phyloP scores from a whole-genome alignment of 2,888 invertebrate species.

The Psococerastis gibbosa region DNA sequence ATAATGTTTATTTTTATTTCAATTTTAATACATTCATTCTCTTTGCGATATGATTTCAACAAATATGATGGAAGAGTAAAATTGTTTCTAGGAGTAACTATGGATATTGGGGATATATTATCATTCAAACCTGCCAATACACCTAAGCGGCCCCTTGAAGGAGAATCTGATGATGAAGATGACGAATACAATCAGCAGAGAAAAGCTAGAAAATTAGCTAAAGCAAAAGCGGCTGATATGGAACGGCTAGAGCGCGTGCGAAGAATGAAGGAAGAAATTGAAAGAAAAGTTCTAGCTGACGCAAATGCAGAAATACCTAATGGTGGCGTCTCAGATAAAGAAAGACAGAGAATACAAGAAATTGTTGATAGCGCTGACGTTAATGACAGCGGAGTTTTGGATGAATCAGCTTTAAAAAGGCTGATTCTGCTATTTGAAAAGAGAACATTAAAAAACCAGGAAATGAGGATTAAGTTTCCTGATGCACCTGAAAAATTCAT shows the following conservation, averaged over 20 bases:
- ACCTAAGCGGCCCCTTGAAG: slow-evolving; percentile 47
- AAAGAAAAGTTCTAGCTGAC: slow-evolving; percentile 17
- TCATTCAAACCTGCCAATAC: slow-evolving; percentile 56
- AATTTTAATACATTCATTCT: neutral
- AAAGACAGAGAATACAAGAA: slow-evolving; percentile 52
- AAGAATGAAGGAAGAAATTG: slow-evolving; percentile 15
- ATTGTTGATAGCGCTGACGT: slow-evolving; percentile 62
- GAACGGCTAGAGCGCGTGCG: slow-evolving; percentile 16
- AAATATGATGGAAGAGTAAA: too few species aligned
- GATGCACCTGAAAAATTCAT: slow-evolving; percentile 96
- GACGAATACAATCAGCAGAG: slow-evolving; percentile 30
- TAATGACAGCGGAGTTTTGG: slow-evolving; percentile 56
- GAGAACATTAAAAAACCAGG: slow-evolving; percentile 79
- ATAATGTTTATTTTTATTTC: neutral
- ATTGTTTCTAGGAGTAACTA: too few species aligned
- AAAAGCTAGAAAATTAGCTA: slow-evolving; percentile 22
- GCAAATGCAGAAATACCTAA: slow-evolving; percentile 11
- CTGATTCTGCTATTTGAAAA: slow-evolving; percentile 88
- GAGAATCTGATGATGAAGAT: slow-evolving; percentile 45
- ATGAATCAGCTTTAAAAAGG: slow-evolving; percentile 73
- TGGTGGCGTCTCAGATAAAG: slow-evolving; percentile 38
- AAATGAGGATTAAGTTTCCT: slow-evolving; percentile 95
- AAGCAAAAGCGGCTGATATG: slow-evolving; percentile 18
- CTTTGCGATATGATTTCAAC: neutral
- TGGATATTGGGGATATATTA: slow-evolving; percentile 38